These are phyloP conservation scores for Oikopleura albicans DNA, from an alignment of 23 tunicate genomes.

Conservation along the genomic window DNA sequence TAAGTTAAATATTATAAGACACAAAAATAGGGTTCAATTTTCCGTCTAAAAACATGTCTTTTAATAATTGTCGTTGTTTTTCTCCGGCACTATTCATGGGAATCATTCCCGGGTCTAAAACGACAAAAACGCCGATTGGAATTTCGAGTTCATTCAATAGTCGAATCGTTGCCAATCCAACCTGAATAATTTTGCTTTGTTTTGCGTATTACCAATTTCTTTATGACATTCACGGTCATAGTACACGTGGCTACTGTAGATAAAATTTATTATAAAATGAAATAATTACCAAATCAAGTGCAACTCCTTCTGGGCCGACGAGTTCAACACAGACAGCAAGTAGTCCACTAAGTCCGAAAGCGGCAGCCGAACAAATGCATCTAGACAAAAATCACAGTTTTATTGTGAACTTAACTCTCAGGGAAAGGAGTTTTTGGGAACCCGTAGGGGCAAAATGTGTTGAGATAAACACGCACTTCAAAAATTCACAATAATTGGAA, in stretches of 20 bases:
- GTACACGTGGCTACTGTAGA: too few species aligned
- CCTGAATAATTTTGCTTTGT: neutral
- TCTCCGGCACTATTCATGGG: neutral
- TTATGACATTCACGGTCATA: too few species aligned
- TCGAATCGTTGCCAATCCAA: neutral
- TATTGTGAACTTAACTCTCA: too few species aligned
- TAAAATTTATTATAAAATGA: too few species aligned
- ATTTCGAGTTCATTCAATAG: neutral
- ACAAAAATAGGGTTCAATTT: neutral
- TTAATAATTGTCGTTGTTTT: neutral
- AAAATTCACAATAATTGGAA: too few species aligned
- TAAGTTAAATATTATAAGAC: neutral
- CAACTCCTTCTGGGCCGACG: neutral
- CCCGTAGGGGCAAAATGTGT: too few species aligned
- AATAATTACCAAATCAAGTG: neutral
- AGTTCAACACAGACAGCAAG: neutral
- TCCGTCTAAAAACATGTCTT: neutral
- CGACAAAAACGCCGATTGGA: neutral
- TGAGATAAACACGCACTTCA: too few species aligned
- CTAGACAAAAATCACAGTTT: too few species aligned
- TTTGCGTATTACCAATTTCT: too few species aligned
- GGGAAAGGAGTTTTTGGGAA: too few species aligned
- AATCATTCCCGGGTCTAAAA: neutral
- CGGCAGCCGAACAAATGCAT: neutral
- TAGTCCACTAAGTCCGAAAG: neutral